phyloP scores from a whole-genome alignment of 2,113 vertebrate genomes.

The Sitta europaea region DNA sequence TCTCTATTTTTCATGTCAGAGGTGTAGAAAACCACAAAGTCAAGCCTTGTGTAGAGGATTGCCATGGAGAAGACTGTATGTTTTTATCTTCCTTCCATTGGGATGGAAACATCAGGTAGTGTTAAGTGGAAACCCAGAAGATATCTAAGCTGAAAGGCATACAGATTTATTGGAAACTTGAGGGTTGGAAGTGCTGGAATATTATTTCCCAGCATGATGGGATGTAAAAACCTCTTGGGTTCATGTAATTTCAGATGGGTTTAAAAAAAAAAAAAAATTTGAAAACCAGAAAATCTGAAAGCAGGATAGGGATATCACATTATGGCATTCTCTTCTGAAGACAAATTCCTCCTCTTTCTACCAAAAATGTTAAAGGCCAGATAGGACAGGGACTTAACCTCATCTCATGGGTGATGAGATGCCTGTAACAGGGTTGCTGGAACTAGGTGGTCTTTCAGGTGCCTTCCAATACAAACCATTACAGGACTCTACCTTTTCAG shows the following conservation, averaged over 20 bases:
- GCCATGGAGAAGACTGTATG: background rate
- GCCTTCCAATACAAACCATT: background rate
- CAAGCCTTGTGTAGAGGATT: background rate
- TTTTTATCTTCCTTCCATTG: background rate
- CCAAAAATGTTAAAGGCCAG: background rate
- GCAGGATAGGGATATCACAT: fast-evolving
- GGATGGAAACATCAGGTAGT: background rate
- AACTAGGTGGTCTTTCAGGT: background rate
- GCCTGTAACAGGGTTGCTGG: background rate
- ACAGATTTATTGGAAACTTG: background rate
- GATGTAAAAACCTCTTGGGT: background rate
- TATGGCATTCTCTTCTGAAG: background rate
- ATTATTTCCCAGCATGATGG: background rate
- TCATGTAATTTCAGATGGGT: background rate
- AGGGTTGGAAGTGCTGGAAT: background rate
- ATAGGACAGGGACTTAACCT: too few relatives aligned
- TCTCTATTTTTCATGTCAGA: background rate
- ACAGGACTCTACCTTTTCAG: background rate
- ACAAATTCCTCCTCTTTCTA: background rate
- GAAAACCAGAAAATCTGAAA: background rate
- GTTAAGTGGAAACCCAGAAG: background rate
- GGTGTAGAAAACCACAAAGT: background rate
- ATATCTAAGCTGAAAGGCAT: background rate
- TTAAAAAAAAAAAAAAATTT: background rate
- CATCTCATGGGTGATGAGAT: background rate